These are phyloP conservation scores for Sesamia nonagrioides DNA, from an alignment of 1,140 invertebrate genomes.

Conservation along the genomic window DNA sequence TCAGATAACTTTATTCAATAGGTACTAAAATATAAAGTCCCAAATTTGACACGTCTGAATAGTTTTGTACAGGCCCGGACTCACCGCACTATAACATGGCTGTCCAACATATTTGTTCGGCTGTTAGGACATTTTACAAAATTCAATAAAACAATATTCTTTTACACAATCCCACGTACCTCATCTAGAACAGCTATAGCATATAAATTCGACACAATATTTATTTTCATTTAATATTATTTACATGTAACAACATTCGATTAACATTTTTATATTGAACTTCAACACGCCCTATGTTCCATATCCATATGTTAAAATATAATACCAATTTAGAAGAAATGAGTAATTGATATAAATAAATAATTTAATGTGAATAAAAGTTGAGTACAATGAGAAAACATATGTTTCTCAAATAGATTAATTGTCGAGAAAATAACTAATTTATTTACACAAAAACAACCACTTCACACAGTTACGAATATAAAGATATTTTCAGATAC, in stretches of 20 bases:
- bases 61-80: conserved; percentile 42
- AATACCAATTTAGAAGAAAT: conserved; percentile 30
- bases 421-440: conserved; percentile 48
- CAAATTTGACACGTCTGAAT: conserved; percentile 65
- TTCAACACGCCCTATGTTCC: conserved; percentile 19
- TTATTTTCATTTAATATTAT: conserved; percentile 51
- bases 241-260: conserved; percentile 59
- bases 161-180: conserved; percentile 46
- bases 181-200: conserved; percentile 42
- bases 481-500: conserved; percentile 51
- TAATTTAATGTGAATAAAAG: conserved; percentile 38
- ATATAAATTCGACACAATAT: conserved; percentile 57
- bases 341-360: conserved; percentile 43
- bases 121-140: conserved; percentile 39
- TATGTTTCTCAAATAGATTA: conserved; percentile 35
- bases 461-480: conserved; percentile 39
- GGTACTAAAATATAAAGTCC: conserved; percentile 69
- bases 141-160: conserved; percentile 49
- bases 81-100: background rate
- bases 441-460: conserved; percentile 65
- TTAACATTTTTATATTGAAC: conserved; percentile 46
- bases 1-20: conserved; percentile 66
- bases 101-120: conserved; percentile 12
- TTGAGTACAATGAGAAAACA: conserved; percentile 40
- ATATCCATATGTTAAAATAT: conserved; percentile 29